A percentile compares a stretch with the other conserved stretches of the same genome.
phyloP scores from a whole-genome alignment of 2,888 invertebrate species.

The Acronicta aceris region DNA sequence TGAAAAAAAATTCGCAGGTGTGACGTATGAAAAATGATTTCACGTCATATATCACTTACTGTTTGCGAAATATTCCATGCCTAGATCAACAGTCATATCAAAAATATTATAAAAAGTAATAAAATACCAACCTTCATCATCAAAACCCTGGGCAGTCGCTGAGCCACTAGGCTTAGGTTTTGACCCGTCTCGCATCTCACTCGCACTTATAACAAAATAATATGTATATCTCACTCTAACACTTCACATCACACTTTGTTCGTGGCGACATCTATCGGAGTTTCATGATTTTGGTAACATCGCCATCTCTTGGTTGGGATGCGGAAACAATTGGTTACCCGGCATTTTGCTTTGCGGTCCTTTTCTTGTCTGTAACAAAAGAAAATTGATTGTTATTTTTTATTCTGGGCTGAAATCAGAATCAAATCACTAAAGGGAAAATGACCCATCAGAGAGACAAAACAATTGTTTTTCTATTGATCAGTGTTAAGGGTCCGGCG shows the following conservation, averaged over 20 bases:
- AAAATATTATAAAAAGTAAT: neutral
- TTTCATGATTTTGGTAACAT: constrained; percentile 32
- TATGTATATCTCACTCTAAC: constrained; percentile 65
- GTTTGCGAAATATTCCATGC: no score
- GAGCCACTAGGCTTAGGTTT: constrained; percentile 81
- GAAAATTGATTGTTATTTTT: neutral
- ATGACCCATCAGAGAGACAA: no score
- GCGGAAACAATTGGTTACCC: constrained; percentile 15
- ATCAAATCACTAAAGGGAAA: no score
- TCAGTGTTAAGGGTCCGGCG: no score
- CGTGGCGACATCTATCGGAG: constrained; percentile 55
- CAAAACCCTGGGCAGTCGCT: constrained; percentile 74
- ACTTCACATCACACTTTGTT: constrained; percentile 54
- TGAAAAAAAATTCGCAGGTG: no score
- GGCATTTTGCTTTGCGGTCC: constrained; percentile 18
- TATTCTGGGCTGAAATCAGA: no score
- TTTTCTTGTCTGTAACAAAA: constrained; percentile 39
- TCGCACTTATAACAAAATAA: constrained; percentile 65
- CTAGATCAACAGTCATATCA: no score
- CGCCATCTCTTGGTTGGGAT: constrained; percentile 52
- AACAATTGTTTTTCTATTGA: no score
- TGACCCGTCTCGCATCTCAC: constrained; percentile 86
- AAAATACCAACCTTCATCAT: constrained; percentile 77
- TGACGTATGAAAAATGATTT: no score
- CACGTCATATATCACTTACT: no score